These are phyloP conservation scores for Achroia grisella DNA, from an alignment of 1,140 invertebrate species.

Conservation along the genomic window DNA sequence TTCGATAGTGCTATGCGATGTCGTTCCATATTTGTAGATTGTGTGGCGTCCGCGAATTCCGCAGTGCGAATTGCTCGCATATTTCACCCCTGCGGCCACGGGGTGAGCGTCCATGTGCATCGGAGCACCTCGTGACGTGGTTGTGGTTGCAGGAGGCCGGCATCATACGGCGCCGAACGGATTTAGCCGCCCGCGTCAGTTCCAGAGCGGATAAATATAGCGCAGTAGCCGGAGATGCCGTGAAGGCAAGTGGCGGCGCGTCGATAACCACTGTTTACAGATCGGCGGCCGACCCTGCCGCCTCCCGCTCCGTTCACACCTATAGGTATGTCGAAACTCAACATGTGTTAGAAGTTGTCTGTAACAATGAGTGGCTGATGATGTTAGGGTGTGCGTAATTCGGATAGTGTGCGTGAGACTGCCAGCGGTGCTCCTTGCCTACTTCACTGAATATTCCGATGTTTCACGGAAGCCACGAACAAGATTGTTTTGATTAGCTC, in stretches of 20 bases:
- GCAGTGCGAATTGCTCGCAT: conserved; percentile 47
- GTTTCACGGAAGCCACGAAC: conserved; percentile 19
- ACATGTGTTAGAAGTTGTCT: conserved; percentile 44
- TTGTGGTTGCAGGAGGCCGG: conserved; percentile 68
- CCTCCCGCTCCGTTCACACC: conserved; percentile 59
- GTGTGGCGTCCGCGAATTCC: conserved; percentile 41
- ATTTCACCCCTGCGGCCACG: conserved; percentile 31
- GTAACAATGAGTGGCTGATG: conserved; percentile 37
- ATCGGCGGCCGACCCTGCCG: conserved; percentile 63
- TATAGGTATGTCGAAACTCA: conserved; percentile 61
- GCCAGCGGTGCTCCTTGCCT: background rate
- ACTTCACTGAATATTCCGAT: conserved; percentile 2
- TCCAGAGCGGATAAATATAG: conserved; percentile 68
- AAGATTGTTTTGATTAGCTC: conserved; percentile 30
- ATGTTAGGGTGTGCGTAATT: conserved; percentile 16
- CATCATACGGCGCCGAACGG: conserved; percentile 62
- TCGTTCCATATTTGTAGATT: conserved; percentile 6
- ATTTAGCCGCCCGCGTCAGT: conserved; percentile 65
- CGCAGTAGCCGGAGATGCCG: conserved; percentile 58
- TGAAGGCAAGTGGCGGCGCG: conserved; percentile 57
- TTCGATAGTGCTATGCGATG: conserved; percentile 39
- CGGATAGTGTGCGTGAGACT: conserved; percentile 14
- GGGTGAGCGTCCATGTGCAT: conserved; percentile 31
- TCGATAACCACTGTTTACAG: conserved; percentile 70
- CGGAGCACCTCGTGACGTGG: conserved; percentile 51